Base-by-base conservation (phyloP, 2,797 vertebrate genomes). In the Bovichtus diacanthus region DNA sequence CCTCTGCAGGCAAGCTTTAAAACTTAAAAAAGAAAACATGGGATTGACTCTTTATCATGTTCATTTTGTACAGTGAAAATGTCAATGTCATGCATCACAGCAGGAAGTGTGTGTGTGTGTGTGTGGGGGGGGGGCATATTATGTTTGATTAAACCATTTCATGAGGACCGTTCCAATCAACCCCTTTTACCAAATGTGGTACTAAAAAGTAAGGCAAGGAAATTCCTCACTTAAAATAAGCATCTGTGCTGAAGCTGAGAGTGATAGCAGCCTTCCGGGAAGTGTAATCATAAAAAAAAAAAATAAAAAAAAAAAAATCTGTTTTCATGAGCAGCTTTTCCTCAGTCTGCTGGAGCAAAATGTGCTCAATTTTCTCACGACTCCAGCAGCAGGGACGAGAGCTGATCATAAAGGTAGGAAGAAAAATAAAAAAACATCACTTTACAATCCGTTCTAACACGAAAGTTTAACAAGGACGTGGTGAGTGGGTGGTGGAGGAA, bases 271-370 rank as follows among this genome's bases (percentile, higher is more conserved):
- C 66, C 80, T 85, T 91, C 86, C 84, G 54, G n/a, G 80, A 81
- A 85, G 63, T 78, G 73, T 79, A 81, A 89, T 87, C 78, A 83
- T 84, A 77, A 84, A 83, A 84, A 81, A 72, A 80, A n/a, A n/a
- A n/a, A n/a, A n/a, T n/a, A n/a, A n/a, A n/a, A n/a, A 77, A 84
- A 83, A 84, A 81, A 78, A 88, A 79, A 70, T 60, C 41, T 76
- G 76, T 90, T 88, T 86, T 86, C 67, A 81, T 31, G 83, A 81
- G 79, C 79, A 85, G 81, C 81, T 82, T 86, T 87, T 84, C 49
- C 69, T 88, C 73, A 51, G 83, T 85, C 83, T 88, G 84, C 78
- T 83, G 69, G 56, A 81, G 65, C 75, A 89, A 80, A 85, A 74
- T 86, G 82, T 77, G 83, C 41, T 82, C 55, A 53, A 54, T 81